phyloP scores from a whole-genome alignment of 2,888 invertebrate genomes.

The Trypoxylon attenuatum region DNA sequence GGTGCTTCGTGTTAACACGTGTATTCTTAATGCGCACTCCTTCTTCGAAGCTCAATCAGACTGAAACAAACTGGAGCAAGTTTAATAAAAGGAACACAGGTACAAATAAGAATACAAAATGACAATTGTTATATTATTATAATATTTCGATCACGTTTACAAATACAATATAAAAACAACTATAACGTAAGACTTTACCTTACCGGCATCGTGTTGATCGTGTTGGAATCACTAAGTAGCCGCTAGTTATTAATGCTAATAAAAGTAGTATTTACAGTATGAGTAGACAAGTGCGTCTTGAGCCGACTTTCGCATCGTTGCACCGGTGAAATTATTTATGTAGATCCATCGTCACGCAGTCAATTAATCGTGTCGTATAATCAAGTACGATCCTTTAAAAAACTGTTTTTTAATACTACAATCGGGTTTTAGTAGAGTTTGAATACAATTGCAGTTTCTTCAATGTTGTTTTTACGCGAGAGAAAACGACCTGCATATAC shows the following conservation, averaged over 20 bases:
- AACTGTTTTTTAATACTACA: no score
- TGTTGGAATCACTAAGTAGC: constrained; percentile 38
- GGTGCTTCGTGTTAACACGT: no score
- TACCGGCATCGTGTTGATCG: constrained; percentile 37
- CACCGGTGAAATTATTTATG: constrained; percentile 13
- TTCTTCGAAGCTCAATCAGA: no score
- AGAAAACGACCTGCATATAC: no score
- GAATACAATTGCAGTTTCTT: no score
- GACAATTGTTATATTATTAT: constrained; percentile 37
- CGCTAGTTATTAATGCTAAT: constrained; percentile 50
- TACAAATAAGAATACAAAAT: not conserved
- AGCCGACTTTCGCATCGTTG: constrained; percentile 22
- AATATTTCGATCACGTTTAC: constrained; percentile 51
- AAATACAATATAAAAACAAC: constrained; percentile 55
- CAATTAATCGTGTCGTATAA: not conserved
- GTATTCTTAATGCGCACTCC: no score
- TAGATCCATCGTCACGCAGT: constrained; percentile 5
- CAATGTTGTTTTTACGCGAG: no score
- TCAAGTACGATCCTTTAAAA: not conserved
- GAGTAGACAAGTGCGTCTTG: constrained; percentile 39
- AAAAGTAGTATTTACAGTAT: constrained; percentile 52
- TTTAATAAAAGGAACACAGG: not conserved
- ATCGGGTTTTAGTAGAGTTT: no score
- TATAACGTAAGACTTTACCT: constrained; percentile 49
- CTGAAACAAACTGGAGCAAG: no score